phyloP scores from a whole-genome alignment of 2,797 vertebrate species.

The Myioborus miniatus region DNA sequence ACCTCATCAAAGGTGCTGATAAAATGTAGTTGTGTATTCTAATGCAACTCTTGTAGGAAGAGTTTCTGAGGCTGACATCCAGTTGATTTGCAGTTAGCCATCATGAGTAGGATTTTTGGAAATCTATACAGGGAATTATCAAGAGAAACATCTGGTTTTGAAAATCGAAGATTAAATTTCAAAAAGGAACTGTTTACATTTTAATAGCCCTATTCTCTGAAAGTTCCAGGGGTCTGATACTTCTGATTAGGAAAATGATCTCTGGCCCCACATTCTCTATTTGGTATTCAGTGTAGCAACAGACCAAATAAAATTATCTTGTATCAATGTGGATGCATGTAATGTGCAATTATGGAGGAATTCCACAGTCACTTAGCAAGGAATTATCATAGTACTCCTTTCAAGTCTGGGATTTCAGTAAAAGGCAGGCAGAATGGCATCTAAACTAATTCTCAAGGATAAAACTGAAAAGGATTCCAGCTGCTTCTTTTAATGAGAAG shows the following conservation, averaged over 20 bases:
- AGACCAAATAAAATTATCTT: constrained; percentile 32
- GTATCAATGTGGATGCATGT: not conserved
- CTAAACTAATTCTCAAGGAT: not conserved
- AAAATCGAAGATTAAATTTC: constrained; percentile 34
- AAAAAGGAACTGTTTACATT: constrained; percentile 41
- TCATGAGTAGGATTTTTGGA: not conserved
- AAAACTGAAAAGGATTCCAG: not conserved
- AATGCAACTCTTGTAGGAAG: not conserved
- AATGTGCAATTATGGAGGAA: not conserved
- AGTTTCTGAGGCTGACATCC: not conserved
- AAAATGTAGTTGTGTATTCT: not conserved
- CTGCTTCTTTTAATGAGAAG: not conserved
- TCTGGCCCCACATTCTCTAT: constrained; percentile 1
- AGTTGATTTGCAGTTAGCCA: not conserved
- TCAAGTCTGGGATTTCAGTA: not conserved
- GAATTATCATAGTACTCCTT: not conserved
- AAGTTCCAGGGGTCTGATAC: constrained; percentile 9
- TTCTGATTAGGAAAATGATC: constrained; percentile 36
- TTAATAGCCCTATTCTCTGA: constrained; percentile 15
- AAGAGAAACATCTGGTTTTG: constrained; percentile 14
- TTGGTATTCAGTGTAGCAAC: not conserved
- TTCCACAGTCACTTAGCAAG: not conserved
- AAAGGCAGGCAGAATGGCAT: not conserved
- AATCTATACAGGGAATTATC: not conserved
- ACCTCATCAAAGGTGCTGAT: not conserved